Base-by-base conservation (phyloP, 2,797 vertebrate species). In the Podargus strigoides region DNA sequence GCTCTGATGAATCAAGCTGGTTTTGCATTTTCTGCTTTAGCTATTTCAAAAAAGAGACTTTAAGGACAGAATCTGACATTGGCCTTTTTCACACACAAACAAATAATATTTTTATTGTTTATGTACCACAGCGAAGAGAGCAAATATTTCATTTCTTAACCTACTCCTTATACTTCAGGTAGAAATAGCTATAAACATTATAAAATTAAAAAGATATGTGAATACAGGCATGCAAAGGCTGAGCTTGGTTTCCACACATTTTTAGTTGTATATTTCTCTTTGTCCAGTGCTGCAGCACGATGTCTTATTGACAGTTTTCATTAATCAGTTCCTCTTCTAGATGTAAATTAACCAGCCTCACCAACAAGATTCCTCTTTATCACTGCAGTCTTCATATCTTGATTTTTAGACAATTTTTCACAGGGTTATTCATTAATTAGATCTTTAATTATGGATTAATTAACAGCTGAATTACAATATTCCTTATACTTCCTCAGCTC, bases 381-480 rank as follows among this genome's bases (percentile, higher is more conserved):
- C 78, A 82, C 64, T 79, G 22, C 22, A 85, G 34, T 90, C 70
- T 92, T 95, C 52, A 34, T 70, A 39, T 93, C 69, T 78, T 82
- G 88, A 94, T 91, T 94, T 93, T 94, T 85, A 94, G 81, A 87
- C 68, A 87, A 47, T 85, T 94, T 96, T 94, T 95, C 74, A 90
- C n/a, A 32, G 36, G 74, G 47, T 91, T 95, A 95, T 94, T 96
- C 74, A 95, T 96, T 97, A 95, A 97, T 96, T 95, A 95, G 74
- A 22, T 94, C 58, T 94, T 94, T 95, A 97, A 96, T 93, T 94
- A 94, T 90, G 52, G 80, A 95, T 94, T 96, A 97, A 96, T 96
- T 95, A 95, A 64, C 67, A 87, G 18, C 26, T 85, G 84, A 94
- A 94, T 93, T 87, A 80, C 60, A 80, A 83, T 89, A 92, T 93